Evolutionary conservation across 2,888 invertebrate species (phyloP).

Genomic region (Trachelus troglodyta): DNA sequence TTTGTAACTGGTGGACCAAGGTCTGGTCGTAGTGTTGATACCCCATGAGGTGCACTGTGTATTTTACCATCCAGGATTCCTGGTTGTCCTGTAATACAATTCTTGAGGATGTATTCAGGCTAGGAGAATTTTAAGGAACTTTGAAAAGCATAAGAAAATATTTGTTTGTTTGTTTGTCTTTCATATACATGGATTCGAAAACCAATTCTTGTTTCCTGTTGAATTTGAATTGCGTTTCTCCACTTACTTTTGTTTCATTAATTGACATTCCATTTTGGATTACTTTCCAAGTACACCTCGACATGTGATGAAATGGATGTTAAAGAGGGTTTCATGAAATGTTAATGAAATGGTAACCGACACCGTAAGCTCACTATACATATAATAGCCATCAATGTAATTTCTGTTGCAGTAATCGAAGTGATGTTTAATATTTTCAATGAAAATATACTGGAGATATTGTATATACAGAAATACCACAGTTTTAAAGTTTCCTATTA

Average conservation of each 20-base stretch:
- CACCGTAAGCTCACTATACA: conserved; percentile 2
- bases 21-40: conserved; percentile 65
- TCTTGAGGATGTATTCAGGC: conserved; percentile 27
- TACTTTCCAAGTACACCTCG: background rate
- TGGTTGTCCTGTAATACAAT: conserved; percentile 60
- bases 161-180: background rate
- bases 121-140: background rate
- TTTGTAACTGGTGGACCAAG: conserved; percentile 68
- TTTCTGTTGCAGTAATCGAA: background rate
- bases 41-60: conserved; percentile 55
- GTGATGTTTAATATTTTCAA: no score
- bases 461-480: no score
- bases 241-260: background rate
- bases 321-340: background rate
- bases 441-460: no score
- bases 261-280: background rate
- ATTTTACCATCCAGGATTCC: conserved; percentile 61
- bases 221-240: background rate
- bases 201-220: background rate
- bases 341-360: background rate
- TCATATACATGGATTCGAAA: no score
- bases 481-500: no score
- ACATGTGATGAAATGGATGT: background rate
- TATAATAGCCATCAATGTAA: background rate
- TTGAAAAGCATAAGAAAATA: background rate